phyloP scores from a whole-genome alignment of 2,113 vertebrate genomes.

The Porphyrio hochstetteri region DNA sequence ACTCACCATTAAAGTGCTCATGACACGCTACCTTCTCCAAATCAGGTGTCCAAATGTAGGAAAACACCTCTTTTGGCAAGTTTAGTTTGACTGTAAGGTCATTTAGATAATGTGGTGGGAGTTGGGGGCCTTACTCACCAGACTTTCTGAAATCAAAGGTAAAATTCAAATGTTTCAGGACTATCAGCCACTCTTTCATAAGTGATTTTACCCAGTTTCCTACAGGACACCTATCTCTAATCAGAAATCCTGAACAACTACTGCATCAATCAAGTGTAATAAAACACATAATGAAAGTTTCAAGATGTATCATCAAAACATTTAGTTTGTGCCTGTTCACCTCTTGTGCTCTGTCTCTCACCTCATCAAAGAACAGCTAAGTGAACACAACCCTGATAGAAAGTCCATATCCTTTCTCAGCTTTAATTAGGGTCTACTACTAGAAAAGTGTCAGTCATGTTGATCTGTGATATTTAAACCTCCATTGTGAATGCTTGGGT shows the following conservation, averaged over 20 bases:
- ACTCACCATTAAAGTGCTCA: neutral
- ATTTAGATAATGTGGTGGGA: fast-evolving
- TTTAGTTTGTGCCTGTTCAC: neutral
- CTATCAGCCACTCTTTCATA: neutral
- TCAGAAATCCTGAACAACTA: neutral
- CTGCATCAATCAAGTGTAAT: too few species aligned
- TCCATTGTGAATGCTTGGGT: neutral
- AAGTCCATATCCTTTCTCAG: neutral
- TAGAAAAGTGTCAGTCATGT: neutral
- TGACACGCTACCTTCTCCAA: neutral
- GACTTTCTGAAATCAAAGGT: neutral
- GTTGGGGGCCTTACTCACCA: fast-evolving
- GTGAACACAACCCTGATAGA: neutral
- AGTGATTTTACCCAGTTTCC: neutral
- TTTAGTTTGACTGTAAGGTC: neutral
- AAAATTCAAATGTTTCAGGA: neutral
- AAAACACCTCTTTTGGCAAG: neutral
- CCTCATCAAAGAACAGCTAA: neutral
- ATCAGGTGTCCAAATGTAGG: neutral
- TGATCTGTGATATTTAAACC: neutral
- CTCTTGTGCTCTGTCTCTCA: neutral
- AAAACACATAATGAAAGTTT: neutral
- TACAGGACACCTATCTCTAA: neutral
- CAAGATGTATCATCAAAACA: neutral
- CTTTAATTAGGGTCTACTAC: neutral